Percentiles rank a stretch among this genome's conserved stretches.
Evolutionary conservation across 1,140 invertebrate genomes (phyloP).

Genomic region (Microvelia longipes): DNA sequence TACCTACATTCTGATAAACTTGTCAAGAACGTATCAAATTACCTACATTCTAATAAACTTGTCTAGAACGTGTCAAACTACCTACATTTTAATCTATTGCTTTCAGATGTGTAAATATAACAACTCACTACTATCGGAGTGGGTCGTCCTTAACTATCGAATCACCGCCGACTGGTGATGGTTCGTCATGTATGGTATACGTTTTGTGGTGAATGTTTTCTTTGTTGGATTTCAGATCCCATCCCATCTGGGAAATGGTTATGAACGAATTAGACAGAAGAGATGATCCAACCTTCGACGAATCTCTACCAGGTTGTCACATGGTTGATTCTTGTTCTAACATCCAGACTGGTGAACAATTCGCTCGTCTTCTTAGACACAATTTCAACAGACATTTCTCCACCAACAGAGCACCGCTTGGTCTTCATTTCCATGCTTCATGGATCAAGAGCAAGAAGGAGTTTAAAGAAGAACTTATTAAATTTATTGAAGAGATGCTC

Average conservation of each 20-base stretch:
- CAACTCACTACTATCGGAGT: no score
- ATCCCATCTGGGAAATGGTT: slow-evolving; percentile 89
- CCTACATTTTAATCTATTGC: no score
- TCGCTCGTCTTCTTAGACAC: slow-evolving; percentile 69
- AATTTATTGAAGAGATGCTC: slow-evolving; percentile 87
- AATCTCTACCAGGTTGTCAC: slow-evolving; percentile 79
- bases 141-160: no score
- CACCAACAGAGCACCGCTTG: slow-evolving; percentile 83
- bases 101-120: no score
- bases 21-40: no score
- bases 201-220: no score
- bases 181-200: no score
- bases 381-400: slow-evolving; percentile 88
- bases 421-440: slow-evolving; percentile 85
- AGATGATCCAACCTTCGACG: slow-evolving; percentile 80
- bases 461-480: slow-evolving; percentile 78
- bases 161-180: no score
- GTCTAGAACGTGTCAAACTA: no score
- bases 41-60: no score
- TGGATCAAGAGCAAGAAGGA: slow-evolving; percentile 90
- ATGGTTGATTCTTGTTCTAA: slow-evolving; percentile 89
- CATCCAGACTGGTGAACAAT: slow-evolving; percentile 75
- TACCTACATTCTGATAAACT: no score
- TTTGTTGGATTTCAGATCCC: slow-evolving; percentile 42
- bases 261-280: slow-evolving; percentile 87